Evolutionary conservation across 2,888 invertebrate species (phyloP).

Genomic region (Drosophila borborema): DNA sequence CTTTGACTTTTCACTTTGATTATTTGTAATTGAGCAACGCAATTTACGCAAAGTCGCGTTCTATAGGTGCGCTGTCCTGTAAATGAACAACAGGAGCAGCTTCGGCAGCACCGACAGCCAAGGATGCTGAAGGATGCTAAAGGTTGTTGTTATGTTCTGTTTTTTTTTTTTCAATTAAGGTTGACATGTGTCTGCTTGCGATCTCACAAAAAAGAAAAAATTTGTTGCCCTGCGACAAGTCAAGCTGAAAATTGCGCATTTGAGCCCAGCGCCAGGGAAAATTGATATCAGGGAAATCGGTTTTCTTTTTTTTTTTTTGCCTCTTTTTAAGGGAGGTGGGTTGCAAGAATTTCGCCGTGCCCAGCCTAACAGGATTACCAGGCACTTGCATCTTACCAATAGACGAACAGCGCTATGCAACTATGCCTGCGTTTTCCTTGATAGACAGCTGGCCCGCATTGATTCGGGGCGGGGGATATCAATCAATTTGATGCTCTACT

Average conservation of each 20-base stretch:
- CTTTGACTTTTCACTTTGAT: slow-evolving; percentile 1
- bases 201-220: slow-evolving; percentile 28
- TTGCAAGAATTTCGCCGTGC: slow-evolving; percentile 18
- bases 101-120: neutral
- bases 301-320: slow-evolving; percentile 2
- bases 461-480: slow-evolving; percentile 44
- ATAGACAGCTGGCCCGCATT: slow-evolving; percentile 37
- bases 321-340: slow-evolving; percentile 9
- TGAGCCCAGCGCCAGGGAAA: slow-evolving; percentile 34
- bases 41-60: slow-evolving; percentile 54
- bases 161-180: slow-evolving; percentile 69
- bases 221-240: slow-evolving; percentile 73
- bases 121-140: slow-evolving; percentile 21
- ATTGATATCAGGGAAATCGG: slow-evolving; percentile 30
- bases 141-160: slow-evolving; percentile 51
- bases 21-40: slow-evolving; percentile 72
- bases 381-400: slow-evolving; percentile 40
- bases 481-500: slow-evolving; percentile 70
- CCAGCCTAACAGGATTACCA: slow-evolving; percentile 49
- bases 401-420: slow-evolving; percentile 17
- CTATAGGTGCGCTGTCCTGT: slow-evolving; percentile 73
- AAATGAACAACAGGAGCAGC: slow-evolving; percentile 65
- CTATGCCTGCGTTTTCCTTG: slow-evolving; percentile 22
- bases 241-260: slow-evolving; percentile 81
- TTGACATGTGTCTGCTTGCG: slow-evolving; percentile 65